A percentile compares a stretch with the other conserved stretches of the same genome.
phyloP scores from a whole-genome alignment of 2,888 invertebrate genomes.

The Drosophila prolongata region DNA sequence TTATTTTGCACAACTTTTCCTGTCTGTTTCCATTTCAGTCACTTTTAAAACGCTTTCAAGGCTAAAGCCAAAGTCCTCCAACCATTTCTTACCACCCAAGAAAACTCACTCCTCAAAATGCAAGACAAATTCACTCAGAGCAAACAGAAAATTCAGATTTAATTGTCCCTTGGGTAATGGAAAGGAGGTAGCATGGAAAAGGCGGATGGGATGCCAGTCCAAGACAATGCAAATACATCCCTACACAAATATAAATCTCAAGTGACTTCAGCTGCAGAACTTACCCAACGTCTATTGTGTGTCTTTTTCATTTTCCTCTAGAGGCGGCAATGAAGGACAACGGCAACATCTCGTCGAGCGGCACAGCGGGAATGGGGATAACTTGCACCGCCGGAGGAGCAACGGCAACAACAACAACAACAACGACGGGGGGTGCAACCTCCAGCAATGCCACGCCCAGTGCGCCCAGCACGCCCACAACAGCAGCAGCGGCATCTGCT shows the following conservation, averaged over 20 bases:
- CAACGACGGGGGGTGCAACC: background rate
- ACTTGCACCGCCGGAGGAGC: conserved; percentile 30
- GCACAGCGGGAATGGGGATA: conserved; percentile 30
- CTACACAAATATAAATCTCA: conserved; percentile 68
- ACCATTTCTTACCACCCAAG: background rate
- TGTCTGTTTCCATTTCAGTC: background rate
- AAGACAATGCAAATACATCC: conserved; percentile 72
- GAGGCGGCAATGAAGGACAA: conserved; percentile 38
- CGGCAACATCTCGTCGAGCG: conserved; percentile 36
- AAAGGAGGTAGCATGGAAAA: conserved; percentile 27
- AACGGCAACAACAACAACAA: conserved; percentile 20
- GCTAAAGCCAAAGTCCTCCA: background rate
- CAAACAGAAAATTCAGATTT: conserved; percentile 26
- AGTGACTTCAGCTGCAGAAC: conserved; percentile 38
- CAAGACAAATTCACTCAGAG: background rate
- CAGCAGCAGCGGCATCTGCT: conserved; percentile 38
- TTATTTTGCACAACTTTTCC: background rate
- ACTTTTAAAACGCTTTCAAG: background rate
- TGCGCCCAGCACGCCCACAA: conserved; percentile 26
- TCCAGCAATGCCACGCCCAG: conserved; percentile 29
- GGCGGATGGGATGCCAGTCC: conserved; percentile 37
- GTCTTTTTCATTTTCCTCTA: background rate
- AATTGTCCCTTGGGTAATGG: conserved; percentile 21
- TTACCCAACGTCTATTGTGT: conserved; percentile 6
- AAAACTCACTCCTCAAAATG: background rate